These are phyloP conservation scores for Anarrhichthys ocellatus DNA, from an alignment of 2,113 vertebrate genomes.

Conservation along the genomic window DNA sequence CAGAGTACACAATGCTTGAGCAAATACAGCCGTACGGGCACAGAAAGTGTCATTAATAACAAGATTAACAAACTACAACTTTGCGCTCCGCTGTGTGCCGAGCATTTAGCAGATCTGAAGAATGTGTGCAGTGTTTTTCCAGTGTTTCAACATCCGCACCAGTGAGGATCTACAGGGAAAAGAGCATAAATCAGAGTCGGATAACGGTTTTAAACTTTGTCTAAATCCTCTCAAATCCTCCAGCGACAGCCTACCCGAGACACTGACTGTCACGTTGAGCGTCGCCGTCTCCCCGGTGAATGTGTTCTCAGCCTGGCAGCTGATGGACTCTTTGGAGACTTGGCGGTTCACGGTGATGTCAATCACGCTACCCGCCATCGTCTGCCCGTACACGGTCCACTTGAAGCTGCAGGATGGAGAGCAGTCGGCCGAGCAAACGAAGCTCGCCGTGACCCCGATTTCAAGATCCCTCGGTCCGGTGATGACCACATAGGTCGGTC, in stretches of 20 bases:
- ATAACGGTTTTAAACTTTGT: not conserved
- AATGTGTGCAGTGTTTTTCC: not conserved
- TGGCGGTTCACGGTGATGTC: constrained; percentile 31
- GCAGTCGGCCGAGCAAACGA: constrained; percentile 44
- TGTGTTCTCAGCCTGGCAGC: constrained; percentile 46
- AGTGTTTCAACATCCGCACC: constrained; percentile 58
- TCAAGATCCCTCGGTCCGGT: constrained; percentile 32
- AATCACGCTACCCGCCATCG: not conserved
- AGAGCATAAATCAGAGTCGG: not conserved
- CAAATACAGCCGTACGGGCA: not conserved
- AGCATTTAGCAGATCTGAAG: not conserved
- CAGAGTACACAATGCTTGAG: not conserved
- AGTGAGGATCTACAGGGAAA: constrained; percentile 36
- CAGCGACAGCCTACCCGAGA: constrained; percentile 23
- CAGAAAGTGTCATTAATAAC: not conserved
- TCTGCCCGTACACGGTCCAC: constrained; percentile 38
- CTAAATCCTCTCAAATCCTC: not conserved
- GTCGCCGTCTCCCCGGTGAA: constrained; percentile 6
- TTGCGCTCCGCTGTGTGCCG: not conserved
- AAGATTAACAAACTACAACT: not conserved
- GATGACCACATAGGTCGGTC: constrained; percentile 36
- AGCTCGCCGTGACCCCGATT: constrained; percentile 24
- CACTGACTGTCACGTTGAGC: constrained; percentile 13
- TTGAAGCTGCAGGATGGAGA: constrained; percentile 51
- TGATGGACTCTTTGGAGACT: constrained; percentile 32